These are phyloP conservation scores for Papilio elwesi DNA, from an alignment of 2,888 invertebrate species.

Conservation along the genomic window DNA sequence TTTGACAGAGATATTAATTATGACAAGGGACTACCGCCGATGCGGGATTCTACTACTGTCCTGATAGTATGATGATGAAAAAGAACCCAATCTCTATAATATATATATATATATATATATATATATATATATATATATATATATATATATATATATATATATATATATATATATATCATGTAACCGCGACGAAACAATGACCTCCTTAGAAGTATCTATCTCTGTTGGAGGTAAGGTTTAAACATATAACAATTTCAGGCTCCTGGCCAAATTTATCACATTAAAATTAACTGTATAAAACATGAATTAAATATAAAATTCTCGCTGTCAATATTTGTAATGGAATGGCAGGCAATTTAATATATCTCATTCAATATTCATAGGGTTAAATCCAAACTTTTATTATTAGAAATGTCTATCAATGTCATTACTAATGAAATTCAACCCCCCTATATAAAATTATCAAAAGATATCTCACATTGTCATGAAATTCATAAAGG, in stretches of 20 bases:
- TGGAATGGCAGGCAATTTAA: background rate
- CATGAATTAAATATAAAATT: background rate
- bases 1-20: too few species aligned
- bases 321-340: background rate
- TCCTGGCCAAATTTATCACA: background rate
- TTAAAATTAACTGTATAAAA: background rate
- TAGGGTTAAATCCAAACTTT: background rate
- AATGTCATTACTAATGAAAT: slow-evolving; percentile 5
- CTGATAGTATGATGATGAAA: too few species aligned
- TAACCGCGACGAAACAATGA: too few species aligned
- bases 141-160: too few species aligned
- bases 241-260: background rate
- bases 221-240: too few species aligned
- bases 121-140: too few species aligned
- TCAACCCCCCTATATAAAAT: background rate
- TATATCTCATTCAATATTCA: background rate
- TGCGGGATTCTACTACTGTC: too few species aligned
- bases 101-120: too few species aligned
- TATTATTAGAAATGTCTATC: slow-evolving; percentile 13
- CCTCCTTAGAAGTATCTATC: too few species aligned
- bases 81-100: too few species aligned
- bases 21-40: too few species aligned
- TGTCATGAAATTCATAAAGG: background rate
- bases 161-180: too few species aligned
- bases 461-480: background rate